Percentiles rank a stretch among this genome's conserved stretches.
phyloP scores from a whole-genome alignment of 2,888 invertebrate species.

The Cynaeus angustus region DNA sequence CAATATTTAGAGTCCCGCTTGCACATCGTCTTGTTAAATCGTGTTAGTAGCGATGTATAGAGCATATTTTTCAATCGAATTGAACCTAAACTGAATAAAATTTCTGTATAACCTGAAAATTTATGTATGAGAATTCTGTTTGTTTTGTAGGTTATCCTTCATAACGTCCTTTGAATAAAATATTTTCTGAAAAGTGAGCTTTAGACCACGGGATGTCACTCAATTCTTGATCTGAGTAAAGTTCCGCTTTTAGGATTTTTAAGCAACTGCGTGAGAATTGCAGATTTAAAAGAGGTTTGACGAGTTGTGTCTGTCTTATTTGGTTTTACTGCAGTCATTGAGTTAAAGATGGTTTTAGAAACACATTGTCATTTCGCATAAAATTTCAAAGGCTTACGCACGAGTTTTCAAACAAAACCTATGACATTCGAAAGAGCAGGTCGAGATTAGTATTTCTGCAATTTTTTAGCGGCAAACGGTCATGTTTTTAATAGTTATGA shows the following conservation, averaged over 20 bases:
- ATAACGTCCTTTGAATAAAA: conserved; percentile 49
- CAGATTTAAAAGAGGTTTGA: conserved; percentile 18
- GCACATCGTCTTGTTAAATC: conserved; percentile 17
- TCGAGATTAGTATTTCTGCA: too few relatives aligned
- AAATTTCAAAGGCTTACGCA: too few relatives aligned
- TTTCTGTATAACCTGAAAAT: conserved; percentile 33
- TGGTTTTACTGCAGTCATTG: too few relatives aligned
- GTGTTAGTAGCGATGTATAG: conserved; percentile 8
- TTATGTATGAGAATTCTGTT: conserved; percentile 45
- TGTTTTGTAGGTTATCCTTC: conserved; percentile 47
- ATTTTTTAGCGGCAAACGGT: too few relatives aligned
- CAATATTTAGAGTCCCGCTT: conserved; percentile 8
- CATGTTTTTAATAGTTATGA: too few relatives aligned
- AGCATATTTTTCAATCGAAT: conserved; percentile 34
- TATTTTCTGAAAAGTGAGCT: conserved; percentile 45
- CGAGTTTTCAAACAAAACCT: too few relatives aligned
- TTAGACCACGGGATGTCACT: conserved; percentile 45
- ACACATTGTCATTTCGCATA: too few relatives aligned
- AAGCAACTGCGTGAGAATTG: conserved; percentile 36
- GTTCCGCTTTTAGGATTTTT: conserved; percentile 46
- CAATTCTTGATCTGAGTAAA: conserved; percentile 40
- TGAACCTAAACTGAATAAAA: conserved; percentile 38
- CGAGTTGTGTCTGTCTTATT: too few relatives aligned
- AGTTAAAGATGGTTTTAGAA: too few relatives aligned
- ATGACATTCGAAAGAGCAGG: too few relatives aligned